Evolutionary conservation across 1,140 invertebrate species (phyloP).

Genomic region (Camponotus pennsylvanicus): DNA sequence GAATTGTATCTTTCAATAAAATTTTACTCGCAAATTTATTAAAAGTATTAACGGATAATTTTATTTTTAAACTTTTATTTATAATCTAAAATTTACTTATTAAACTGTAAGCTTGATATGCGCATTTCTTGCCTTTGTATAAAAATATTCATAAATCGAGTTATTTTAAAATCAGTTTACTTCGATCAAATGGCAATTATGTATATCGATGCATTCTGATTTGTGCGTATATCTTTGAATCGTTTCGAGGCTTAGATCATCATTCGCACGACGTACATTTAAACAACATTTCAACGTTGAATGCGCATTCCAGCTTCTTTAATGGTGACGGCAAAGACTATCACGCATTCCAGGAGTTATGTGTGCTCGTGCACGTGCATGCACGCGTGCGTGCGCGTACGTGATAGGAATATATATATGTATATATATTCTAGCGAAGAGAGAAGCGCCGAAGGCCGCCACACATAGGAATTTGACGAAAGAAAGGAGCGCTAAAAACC

Average conservation of each 20-base stretch:
- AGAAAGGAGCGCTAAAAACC: slow-evolving; percentile 46
- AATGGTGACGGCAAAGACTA: slow-evolving; percentile 47
- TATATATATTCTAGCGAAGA: slow-evolving; percentile 28
- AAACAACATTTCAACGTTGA: slow-evolving; percentile 16
- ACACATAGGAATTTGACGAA: slow-evolving; percentile 45
- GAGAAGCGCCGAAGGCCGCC: not conserved
- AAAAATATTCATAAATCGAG: not conserved
- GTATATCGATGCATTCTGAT: not conserved
- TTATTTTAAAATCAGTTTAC: not conserved
- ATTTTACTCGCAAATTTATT: too few relatives aligned
- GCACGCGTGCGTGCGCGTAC: slow-evolving; percentile 14
- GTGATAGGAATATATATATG: slow-evolving; percentile 11
- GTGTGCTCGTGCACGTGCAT: not conserved
- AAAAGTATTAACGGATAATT: too few relatives aligned
- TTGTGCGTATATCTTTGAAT: not conserved
- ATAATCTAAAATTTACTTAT: not conserved
- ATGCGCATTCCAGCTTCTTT: slow-evolving; percentile 49
- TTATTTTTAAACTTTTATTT: not conserved
- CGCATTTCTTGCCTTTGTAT: not conserved
- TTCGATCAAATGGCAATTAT: not conserved
- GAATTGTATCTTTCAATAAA: too few relatives aligned
- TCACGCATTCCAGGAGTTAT: slow-evolving; percentile 37
- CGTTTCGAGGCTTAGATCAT: not conserved
- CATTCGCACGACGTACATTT: slow-evolving; percentile 11
- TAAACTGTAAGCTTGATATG: not conserved